Evolutionary conservation across 2,888 invertebrate species (phyloP).

Genomic region (Ametastegia equiseti): DNA sequence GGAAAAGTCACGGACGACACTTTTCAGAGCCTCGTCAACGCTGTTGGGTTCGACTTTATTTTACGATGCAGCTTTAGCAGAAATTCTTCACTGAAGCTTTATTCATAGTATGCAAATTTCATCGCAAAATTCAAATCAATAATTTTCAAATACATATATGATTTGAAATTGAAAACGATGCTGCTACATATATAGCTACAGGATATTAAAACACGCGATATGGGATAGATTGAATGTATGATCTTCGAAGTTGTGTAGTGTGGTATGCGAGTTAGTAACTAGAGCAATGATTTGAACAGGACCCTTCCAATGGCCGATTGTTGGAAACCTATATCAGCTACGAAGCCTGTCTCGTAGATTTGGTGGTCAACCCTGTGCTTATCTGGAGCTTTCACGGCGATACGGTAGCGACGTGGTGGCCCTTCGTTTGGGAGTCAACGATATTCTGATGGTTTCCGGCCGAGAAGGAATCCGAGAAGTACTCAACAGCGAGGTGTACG

Average conservation of each 20-base stretch:
- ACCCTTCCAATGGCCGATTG: constrained; percentile 69
- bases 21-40: too few species aligned
- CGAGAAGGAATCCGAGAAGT: constrained; percentile 78
- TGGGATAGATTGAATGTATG: background rate
- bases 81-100: too few species aligned
- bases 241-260: background rate
- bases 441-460: constrained; percentile 77
- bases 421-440: constrained; percentile 60
- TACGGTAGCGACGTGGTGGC: constrained; percentile 65
- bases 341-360: constrained; percentile 57
- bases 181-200: too few species aligned
- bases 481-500: constrained; percentile 79
- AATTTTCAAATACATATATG: too few species aligned
- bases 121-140: too few species aligned
- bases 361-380: constrained; percentile 66
- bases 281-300: constrained; percentile 59
- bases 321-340: constrained; percentile 65
- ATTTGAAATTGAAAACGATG: too few species aligned
- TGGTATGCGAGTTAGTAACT: background rate
- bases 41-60: too few species aligned
- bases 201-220: background rate
- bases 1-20: too few species aligned
- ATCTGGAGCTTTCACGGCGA: constrained; percentile 62
- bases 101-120: too few species aligned
- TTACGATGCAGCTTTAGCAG: too few species aligned